Percentiles rank a stretch among this genome's conserved stretches.
Conservation (phyloP, 2,888 invertebrate genomes). For the Seira musarum region DNA sequence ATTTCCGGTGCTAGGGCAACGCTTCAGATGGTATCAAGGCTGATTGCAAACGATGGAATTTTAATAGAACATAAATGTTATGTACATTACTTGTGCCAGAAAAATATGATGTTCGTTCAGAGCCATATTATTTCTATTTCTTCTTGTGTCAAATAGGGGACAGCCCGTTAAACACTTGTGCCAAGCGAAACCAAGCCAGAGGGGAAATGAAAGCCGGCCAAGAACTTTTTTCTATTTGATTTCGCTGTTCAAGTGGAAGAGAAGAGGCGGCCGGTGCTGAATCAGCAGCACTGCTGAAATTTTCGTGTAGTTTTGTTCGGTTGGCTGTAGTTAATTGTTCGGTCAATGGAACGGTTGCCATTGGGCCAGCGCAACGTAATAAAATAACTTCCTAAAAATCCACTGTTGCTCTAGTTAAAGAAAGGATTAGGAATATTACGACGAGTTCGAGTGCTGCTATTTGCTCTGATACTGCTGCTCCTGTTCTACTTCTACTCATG, state of each 20-base stretch:
- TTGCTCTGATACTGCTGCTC: neutral
- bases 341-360: slow-evolving; percentile 36
- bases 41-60: neutral
- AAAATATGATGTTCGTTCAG: neutral
- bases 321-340: no score
- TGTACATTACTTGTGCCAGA: neutral
- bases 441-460: neutral
- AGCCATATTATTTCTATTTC: neutral
- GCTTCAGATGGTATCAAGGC: neutral
- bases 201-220: neutral
- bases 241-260: neutral
- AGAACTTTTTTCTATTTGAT: neutral
- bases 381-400: neutral
- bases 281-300: slow-evolving; percentile 21
- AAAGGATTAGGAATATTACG: neutral
- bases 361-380: slow-evolving; percentile 18
- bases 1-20: slow-evolving; percentile 40
- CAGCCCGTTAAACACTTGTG: neutral
- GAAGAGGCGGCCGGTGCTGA: neutral
- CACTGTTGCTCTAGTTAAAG: neutral
- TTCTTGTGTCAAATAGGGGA: slow-evolving; percentile 8
- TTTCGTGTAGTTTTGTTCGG: neutral
- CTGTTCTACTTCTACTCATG: neutral
- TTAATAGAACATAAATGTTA: neutral
- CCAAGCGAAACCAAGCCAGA: neutral